Conservation (phyloP, 1,140 invertebrate species). For the Bathynomus jamesi region DNA sequence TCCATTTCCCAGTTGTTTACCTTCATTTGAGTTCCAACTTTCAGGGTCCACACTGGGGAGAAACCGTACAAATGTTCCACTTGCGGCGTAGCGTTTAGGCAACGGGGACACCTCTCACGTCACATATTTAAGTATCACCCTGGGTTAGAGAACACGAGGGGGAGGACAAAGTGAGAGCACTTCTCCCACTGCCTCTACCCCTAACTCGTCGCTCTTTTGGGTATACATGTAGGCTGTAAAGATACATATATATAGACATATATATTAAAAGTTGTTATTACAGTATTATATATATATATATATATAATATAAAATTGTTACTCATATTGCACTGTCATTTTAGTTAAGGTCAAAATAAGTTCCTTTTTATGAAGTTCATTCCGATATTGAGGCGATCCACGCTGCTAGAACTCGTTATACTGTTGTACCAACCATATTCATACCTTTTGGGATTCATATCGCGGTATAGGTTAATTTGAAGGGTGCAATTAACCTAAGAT, state of each 20-base stretch:
- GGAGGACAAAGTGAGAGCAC: background rate
- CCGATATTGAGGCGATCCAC: too few species aligned
- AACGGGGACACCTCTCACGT: constrained; percentile 29
- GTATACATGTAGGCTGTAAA: background rate
- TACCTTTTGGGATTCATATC: too few species aligned
- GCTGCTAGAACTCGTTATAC: too few species aligned
- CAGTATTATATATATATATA: background rate
- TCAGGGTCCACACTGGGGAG: constrained; percentile 34
- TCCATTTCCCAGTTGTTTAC: background rate
- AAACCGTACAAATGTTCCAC: constrained; percentile 33
- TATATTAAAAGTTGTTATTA: background rate
- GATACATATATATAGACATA: background rate
- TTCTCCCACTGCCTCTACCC: too few species aligned
- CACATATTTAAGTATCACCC: constrained; percentile 34
- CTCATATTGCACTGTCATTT: too few species aligned
- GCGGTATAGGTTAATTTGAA: too few species aligned
- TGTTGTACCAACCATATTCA: too few species aligned
- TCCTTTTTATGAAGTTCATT: too few species aligned
- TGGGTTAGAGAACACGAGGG: background rate
- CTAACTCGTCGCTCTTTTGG: too few species aligned
- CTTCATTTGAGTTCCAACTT: background rate
- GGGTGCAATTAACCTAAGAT: too few species aligned
- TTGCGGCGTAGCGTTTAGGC: constrained; percentile 31
- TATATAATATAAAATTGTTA: constrained; percentile 1
- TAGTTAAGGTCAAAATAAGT: too few species aligned